A percentile compares a stretch with the other conserved stretches of the same genome.
Evolutionary conservation across 2,888 invertebrate species (phyloP).

Genomic region (Thereva unica): DNA sequence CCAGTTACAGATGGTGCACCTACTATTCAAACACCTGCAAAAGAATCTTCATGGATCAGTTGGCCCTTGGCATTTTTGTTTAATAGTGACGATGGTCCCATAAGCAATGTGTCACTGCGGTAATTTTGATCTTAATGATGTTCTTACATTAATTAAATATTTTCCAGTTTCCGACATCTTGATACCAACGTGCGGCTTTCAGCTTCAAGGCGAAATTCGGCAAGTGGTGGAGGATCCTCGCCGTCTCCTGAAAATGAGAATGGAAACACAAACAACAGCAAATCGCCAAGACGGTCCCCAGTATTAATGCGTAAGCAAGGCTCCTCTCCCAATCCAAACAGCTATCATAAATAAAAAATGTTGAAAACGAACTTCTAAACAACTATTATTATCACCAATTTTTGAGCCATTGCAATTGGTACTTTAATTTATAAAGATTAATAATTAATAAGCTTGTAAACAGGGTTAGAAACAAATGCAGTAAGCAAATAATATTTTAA

Average conservation of each 20-base stretch:
- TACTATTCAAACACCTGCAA: constrained; percentile 55
- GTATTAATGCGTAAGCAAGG: constrained; percentile 54
- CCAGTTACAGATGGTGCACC: constrained; percentile 53
- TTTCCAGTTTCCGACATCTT: constrained; percentile 77
- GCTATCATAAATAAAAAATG: constrained; percentile 5
- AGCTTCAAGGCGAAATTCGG: constrained; percentile 64
- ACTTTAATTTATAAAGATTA: no score
- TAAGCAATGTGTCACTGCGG: constrained; percentile 79
- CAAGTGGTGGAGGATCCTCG: constrained; percentile 70
- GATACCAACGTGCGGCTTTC: constrained; percentile 83
- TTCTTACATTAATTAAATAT: constrained; percentile 30
- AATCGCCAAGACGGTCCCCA: constrained; percentile 62
- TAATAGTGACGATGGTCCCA: constrained; percentile 71
- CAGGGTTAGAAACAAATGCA: no score
- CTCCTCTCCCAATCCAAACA: constrained; percentile 50
- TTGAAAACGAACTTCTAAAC: no score
- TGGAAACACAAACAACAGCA: constrained; percentile 49
- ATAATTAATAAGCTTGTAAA: no score
- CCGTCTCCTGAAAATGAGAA: constrained; percentile 62
- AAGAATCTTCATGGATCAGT: constrained; percentile 78
- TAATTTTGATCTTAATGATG: constrained; percentile 49
- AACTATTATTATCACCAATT: no score
- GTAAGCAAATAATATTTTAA: no score
- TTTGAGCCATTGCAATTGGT: no score
- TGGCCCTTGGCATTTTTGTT: constrained; percentile 90